Percentiles rank a stretch among this genome's conserved stretches.
Evolutionary conservation across 2,888 invertebrate species (phyloP).

Genomic region (Epinotia demarniana): DNA sequence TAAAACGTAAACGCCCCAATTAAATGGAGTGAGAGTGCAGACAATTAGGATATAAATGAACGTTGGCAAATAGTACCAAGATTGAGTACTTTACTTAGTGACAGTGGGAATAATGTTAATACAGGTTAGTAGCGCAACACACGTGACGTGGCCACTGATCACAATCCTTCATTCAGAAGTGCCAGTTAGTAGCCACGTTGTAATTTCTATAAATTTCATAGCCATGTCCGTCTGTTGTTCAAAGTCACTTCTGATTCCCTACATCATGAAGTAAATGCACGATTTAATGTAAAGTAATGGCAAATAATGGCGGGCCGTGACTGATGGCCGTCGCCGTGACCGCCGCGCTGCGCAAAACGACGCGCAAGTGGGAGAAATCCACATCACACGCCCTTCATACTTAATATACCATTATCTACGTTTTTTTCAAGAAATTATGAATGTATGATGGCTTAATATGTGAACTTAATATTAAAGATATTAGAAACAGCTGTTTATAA

Average conservation of each 20-base stretch:
- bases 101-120: not conserved
- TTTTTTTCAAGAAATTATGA: too few species aligned
- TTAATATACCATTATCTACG: too few species aligned
- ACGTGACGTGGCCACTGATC: not conserved
- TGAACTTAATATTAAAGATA: too few species aligned
- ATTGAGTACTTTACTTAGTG: not conserved
- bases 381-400: not conserved
- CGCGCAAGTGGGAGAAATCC: not conserved
- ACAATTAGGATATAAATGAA: conserved; percentile 1
- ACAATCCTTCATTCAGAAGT: not conserved
- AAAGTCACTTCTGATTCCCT: conserved; percentile 10
- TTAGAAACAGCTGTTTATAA: too few species aligned
- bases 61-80: not conserved
- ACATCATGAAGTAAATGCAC: conserved; percentile 20
- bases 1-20: too few species aligned
- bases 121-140: not conserved
- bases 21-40: not conserved
- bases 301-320: conserved; percentile 33
- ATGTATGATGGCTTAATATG: too few species aligned
- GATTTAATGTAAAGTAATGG: conserved; percentile 35
- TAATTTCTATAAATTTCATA: conserved; percentile 17
- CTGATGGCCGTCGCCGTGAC: conserved; percentile 22
- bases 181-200: conserved; percentile 4
- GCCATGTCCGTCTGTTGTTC: conserved; percentile 19
- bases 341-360: conserved; percentile 22